Base-by-base conservation (phyloP, 2,797 vertebrate genomes). In the Botia kubotai region DNA sequence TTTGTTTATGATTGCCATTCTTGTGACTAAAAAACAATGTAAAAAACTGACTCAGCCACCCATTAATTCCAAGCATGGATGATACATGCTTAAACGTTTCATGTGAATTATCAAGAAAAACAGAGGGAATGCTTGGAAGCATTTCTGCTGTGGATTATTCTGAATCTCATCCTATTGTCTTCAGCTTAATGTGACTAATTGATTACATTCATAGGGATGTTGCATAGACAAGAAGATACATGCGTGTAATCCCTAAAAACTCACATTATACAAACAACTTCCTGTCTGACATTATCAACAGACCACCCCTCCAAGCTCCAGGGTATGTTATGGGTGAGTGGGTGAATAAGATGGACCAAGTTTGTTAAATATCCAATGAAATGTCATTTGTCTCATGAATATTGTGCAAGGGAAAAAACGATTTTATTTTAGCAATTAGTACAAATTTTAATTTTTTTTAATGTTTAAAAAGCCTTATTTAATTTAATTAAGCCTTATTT, bases 351-450 rank as follows among this genome's bases (percentile, higher is more conserved):
- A 29, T 46, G 57, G 55, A 52, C 23, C 46, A 71, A 71, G 77
- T 71, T 36, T 79, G 11, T 2, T 60, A 46, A 63, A 79, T 62
- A 57, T 57, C 82, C 82, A 73, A 81, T 65, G 74, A 82, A 81
- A 84, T 80, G 74, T 52, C 75, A 83, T 84, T 89, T 82, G 67
- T 43, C 55, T 72, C 70, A 39, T 75, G 72, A 82, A 65, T 67
- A 81, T 83, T 84, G 84, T 77, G 77, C 77, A 67, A 76, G 81
- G 81, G 86, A 29, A 57, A 84, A 67, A 87, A 82, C 72, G 81
- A 82, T 86, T 88, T 83, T 86, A n/a, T 8, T 21, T 21, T 12
- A 19, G 62, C 29, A 21, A 36, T 65, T 52, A 43, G 39, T 43
- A 43, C 6, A 7, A 43, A 43, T 43, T 8, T 39, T 43, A 43